Percentiles rank a stretch among this genome's conserved stretches.
These are phyloP conservation scores for Ganaspis brasiliensis DNA, from an alignment of 2,888 invertebrate genomes.

Conservation along the genomic window DNA sequence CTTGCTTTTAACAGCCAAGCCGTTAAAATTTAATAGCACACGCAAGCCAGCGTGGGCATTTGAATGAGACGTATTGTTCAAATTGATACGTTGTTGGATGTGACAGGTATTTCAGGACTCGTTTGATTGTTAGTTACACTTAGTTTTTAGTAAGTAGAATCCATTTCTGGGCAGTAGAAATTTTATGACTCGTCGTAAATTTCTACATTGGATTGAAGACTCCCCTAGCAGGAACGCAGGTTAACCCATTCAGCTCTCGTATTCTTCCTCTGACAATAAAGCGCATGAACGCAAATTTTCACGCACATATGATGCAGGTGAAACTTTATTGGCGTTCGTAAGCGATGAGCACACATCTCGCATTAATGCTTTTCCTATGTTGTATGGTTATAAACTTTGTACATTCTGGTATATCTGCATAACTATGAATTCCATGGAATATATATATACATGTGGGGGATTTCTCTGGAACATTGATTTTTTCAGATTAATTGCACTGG, in stretches of 20 bases:
- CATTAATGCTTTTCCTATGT: conserved; percentile 11
- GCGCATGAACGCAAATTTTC: conserved; percentile 7
- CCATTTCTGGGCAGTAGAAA: not conserved
- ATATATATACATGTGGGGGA: no score
- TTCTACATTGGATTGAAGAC: conserved; percentile 11
- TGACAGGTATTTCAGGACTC: no score
- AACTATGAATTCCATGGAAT: not conserved
- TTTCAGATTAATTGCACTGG: no score
- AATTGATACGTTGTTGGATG: not conserved
- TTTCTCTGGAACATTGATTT: no score
- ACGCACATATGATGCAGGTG: conserved; percentile 16
- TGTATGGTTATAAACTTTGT: conserved; percentile 5
- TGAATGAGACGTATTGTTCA: not conserved
- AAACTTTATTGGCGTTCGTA: conserved; percentile 5
- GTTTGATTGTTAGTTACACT: conserved; percentile 6
- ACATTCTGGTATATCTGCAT: conserved; percentile 2
- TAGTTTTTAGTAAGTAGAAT: conserved; percentile 31
- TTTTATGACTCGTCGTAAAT: conserved; percentile 31
- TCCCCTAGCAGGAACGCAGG: not conserved
- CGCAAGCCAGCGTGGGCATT: not conserved
- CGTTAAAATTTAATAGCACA: conserved; percentile 9
- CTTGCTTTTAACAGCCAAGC: not conserved
- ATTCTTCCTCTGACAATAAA: conserved; percentile 21
- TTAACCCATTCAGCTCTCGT: not conserved
- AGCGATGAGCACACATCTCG: not conserved